These are phyloP conservation scores for Spialia ferax DNA, from an alignment of 2,888 invertebrate species.

Conservation along the genomic window DNA sequence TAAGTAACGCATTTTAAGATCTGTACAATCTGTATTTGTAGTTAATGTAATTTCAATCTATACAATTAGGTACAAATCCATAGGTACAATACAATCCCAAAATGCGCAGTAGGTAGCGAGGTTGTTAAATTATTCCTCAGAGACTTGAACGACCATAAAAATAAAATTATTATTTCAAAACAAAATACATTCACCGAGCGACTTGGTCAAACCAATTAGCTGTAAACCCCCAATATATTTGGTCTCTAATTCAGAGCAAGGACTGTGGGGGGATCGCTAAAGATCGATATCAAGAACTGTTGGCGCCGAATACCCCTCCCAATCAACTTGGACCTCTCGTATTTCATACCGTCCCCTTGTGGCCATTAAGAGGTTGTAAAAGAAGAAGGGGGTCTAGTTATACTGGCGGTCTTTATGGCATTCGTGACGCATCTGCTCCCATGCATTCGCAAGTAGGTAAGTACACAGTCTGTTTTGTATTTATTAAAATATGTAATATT, in stretches of 20 bases:
- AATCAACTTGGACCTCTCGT: slow-evolving; percentile 69
- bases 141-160: neutral
- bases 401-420: slow-evolving; percentile 33
- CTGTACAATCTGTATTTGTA: no score
- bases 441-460: slow-evolving; percentile 32
- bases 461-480: neutral
- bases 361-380: slow-evolving; percentile 41
- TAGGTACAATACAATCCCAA: no score
- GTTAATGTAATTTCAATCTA: no score
- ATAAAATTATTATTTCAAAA: neutral
- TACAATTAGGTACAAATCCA: no score
- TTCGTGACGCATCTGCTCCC: slow-evolving; percentile 80
- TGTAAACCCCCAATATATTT: slow-evolving; percentile 64
- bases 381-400: slow-evolving; percentile 35
- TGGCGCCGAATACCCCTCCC: slow-evolving; percentile 76
- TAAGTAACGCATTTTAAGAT: no score
- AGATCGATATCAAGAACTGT: slow-evolving; percentile 83
- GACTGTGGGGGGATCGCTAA: slow-evolving; percentile 75
- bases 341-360: slow-evolving; percentile 49
- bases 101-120: no score
- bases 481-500: no score
- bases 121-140: neutral
- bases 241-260: slow-evolving; percentile 73
- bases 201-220: slow-evolving; percentile 42
- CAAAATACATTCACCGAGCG: slow-evolving; percentile 17